Evolutionary conservation across 2,113 vertebrate genomes (phyloP).

Genomic region (Pollachius pollachius): DNA sequence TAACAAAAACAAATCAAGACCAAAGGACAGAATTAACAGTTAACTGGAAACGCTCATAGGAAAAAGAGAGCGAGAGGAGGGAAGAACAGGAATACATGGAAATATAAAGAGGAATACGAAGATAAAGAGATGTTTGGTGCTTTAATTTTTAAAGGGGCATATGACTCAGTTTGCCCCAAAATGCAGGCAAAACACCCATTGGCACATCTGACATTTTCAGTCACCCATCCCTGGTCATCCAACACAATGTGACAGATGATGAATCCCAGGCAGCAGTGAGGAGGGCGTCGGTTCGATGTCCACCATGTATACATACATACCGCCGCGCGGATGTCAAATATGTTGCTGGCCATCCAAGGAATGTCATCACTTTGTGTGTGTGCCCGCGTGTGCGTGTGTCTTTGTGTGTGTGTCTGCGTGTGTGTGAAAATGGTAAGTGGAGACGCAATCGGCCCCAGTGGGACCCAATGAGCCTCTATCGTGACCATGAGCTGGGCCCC

Average conservation of each 20-base stretch:
- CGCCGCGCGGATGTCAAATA: slow-evolving; percentile 6
- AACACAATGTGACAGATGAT: slow-evolving; percentile 25
- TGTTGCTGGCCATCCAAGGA: slow-evolving; percentile 14
- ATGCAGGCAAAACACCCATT: slow-evolving; percentile 24
- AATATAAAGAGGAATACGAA: slow-evolving; percentile 25
- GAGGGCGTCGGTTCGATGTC: slow-evolving; percentile 6
- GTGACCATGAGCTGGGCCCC: not conserved
- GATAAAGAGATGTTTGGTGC: slow-evolving; percentile 30
- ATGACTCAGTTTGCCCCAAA: slow-evolving; percentile 62
- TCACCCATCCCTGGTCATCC: slow-evolving; percentile 28
- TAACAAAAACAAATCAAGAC: slow-evolving; percentile 39
- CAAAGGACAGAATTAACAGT: slow-evolving; percentile 54
- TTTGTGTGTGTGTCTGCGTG: too few species aligned
- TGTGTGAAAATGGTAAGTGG: not conserved
- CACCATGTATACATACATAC: slow-evolving; percentile 29
- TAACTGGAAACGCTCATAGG: slow-evolving; percentile 60
- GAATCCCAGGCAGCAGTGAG: slow-evolving; percentile 33
- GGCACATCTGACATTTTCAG: slow-evolving; percentile 29
- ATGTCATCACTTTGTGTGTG: slow-evolving; percentile 12
- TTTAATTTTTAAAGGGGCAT: slow-evolving; percentile 38
- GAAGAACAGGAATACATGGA: slow-evolving; percentile 14
- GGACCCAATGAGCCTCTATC: slow-evolving; percentile 10
- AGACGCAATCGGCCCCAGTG: not conserved
- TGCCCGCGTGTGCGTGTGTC: not conserved
- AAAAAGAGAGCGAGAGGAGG: slow-evolving; percentile 33